Base-by-base conservation (phyloP, 92 coral and sea anemone species). In the Palythoa grandis region DNA sequence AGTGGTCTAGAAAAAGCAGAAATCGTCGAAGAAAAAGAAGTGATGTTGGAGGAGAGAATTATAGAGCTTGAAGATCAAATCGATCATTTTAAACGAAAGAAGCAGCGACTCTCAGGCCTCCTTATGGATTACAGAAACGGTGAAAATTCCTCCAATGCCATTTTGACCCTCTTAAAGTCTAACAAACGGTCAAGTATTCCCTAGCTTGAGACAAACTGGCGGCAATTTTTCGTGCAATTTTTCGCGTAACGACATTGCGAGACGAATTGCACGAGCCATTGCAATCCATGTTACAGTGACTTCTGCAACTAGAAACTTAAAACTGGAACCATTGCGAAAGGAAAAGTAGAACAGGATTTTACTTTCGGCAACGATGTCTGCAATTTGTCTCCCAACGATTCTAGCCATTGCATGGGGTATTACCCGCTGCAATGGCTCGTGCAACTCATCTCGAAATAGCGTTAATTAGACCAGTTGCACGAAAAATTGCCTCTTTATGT, bases 41-140 rank as follows among this genome's bases (percentile, higher is more conserved):
- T 74, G 13, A 39, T 60, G 14, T 78, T 90, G 37, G 92, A 90
- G 73, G 83, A 53, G 43, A 70, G 87, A 76, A 82, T 90, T 35
- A 69, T 90, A 19, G 91, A 90, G 25, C 77, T 90, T 60, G 92
- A 90, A 87, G 92, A 90, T 83, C 72, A 90, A 60, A 83, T 87
- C 43, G 92, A 82, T 66, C 39, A 74, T 82, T 87, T 74, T 22
- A 76, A 70, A 48, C 79, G 80, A 63, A 90, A 77, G 65, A 83
- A 47, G 71, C 88, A 82, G 70, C 88, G 86, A 15, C 52, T 80
- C 11, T 69, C 60, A 39, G 54, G 69, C 38, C 50, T 90, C 4
- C 92, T 90, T 9, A 87, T 61, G 37, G 80, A 87, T 10, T 76
- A 29, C 63, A 76, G 83, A 23, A 68, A 60, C 16, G 58, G 25